Evolutionary conservation across 1,140 invertebrate species (phyloP), one percentile per base, ranked within the genome.

Genomic region (Stegodyphus mimosarum): DNA sequence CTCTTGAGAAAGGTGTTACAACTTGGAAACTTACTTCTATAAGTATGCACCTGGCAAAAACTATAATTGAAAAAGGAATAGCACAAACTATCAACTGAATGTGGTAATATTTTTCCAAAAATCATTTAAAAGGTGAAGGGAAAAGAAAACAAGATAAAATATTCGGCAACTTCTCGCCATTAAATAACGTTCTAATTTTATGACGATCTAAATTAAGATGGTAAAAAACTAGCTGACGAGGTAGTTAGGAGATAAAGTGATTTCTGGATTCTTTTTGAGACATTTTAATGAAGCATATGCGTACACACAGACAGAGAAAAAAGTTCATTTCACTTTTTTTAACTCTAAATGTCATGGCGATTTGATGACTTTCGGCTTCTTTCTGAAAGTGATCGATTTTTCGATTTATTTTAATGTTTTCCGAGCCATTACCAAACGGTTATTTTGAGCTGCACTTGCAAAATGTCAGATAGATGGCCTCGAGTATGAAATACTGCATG

Each of bases 341-440:
- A 72, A 80, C 69, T 60, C 13, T 69, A 72, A 72, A 81, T 81
- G 69, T 50, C 53, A 53, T 50, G 33, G 67, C 18, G 67, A 81
- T 81, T 81, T 72, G 78, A 81, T 81, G 78, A 81, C 69, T 81
- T 72, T 33, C 69, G 49, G 71, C 33, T 67, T 66, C 15, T 51
- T 49, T 49, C 63, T 55, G 78, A 18, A 17, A 17, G 9, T 17
- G 9, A 81, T 81, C 78, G 78, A 81, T 81, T 81, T 81, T 81
- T 81, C 78, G 78, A 81, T 81, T 81, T 81, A 81, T 81, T 81
- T 81, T 81, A 81, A 81, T 81, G 78, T 72, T 81, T 81, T 81
- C 66, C 78, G 70, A 67, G 60, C 69, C 78, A 81, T 81, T 81
- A 81, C 78, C 69, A 72, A 9, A 72, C 72, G 70, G 78, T 81